Conservation (phyloP, 2,888 invertebrate genomes). For the Gnatocerus cornutus region DNA sequence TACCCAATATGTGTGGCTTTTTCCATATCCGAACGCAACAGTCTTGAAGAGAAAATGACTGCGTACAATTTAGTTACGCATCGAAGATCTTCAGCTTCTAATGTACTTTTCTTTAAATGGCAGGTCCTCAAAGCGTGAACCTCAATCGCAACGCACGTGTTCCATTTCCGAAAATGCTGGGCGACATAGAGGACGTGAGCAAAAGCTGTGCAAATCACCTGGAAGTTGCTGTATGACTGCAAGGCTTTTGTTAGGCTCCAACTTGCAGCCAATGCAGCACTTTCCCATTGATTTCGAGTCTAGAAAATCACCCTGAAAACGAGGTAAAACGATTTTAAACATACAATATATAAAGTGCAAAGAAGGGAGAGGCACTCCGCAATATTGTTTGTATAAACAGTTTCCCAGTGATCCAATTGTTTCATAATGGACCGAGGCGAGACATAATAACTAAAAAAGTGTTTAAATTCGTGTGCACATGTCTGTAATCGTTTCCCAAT, state of each 20-base stretch:
- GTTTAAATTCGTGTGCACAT: slow-evolving; percentile 60
- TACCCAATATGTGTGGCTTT: slow-evolving; percentile 69
- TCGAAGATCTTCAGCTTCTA: slow-evolving; percentile 71
- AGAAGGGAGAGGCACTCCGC: slow-evolving; percentile 70
- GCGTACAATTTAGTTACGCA: slow-evolving; percentile 70
- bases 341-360: slow-evolving; percentile 64
- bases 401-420: slow-evolving; percentile 63
- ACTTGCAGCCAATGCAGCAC: slow-evolving; percentile 75
- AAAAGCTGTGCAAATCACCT: slow-evolving; percentile 73
- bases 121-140: slow-evolving; percentile 69
- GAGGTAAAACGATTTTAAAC: too few relatives aligned
- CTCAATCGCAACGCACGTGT: slow-evolving; percentile 66
- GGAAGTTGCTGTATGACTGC: slow-evolving; percentile 73
- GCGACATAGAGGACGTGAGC: slow-evolving; percentile 72
- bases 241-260: slow-evolving; percentile 75
- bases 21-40: slow-evolving; percentile 65
- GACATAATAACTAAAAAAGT: slow-evolving; percentile 64
- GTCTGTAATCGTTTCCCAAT: slow-evolving; percentile 58
- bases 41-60: slow-evolving; percentile 66
- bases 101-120: slow-evolving; percentile 63
- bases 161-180: slow-evolving; percentile 62
- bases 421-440: slow-evolving; percentile 59
- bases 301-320: slow-evolving; percentile 48
- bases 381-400: slow-evolving; percentile 70
- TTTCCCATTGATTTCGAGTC: slow-evolving; percentile 66